A percentile compares a stretch with the other conserved stretches of the same genome.
These are phyloP conservation scores for human (Homo sapiens) DNA, from an alignment of 2,113 vertebrate species.

Conservation along the genomic window DNA sequence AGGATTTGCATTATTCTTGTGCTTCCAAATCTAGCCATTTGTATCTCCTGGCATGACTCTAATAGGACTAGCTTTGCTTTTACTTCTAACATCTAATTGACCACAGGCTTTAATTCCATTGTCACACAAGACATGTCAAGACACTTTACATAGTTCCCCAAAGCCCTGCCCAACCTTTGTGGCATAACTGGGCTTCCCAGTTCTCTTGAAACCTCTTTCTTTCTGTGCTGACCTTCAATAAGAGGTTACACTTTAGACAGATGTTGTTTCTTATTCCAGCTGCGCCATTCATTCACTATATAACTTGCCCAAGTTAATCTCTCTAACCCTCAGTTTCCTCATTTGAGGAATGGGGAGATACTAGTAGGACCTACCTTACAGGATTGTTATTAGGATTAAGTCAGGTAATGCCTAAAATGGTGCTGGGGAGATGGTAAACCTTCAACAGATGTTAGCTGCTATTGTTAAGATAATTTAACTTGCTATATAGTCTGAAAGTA, in stretches of 20 bases:
- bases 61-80: background rate
- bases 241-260: background rate
- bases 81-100: background rate
- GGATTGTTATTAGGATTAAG: background rate
- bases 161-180: background rate
- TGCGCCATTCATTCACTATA: background rate
- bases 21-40: background rate
- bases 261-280: background rate
- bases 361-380: background rate
- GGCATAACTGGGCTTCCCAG: background rate
- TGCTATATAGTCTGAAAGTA: background rate
- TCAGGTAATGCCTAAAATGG: background rate
- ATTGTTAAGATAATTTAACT: background rate
- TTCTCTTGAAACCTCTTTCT: background rate
- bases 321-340: background rate
- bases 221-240: background rate
- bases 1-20: background rate
- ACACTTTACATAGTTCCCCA: background rate
- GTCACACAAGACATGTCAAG: background rate
- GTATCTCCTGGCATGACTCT: background rate
- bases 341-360: background rate
- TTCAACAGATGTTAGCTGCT: background rate
- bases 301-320: background rate
- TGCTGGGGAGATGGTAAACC: background rate
- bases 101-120: background rate